Evolutionary conservation across 2,113 vertebrate genomes (phyloP).

Genomic region (Saiga tatarica): DNA sequence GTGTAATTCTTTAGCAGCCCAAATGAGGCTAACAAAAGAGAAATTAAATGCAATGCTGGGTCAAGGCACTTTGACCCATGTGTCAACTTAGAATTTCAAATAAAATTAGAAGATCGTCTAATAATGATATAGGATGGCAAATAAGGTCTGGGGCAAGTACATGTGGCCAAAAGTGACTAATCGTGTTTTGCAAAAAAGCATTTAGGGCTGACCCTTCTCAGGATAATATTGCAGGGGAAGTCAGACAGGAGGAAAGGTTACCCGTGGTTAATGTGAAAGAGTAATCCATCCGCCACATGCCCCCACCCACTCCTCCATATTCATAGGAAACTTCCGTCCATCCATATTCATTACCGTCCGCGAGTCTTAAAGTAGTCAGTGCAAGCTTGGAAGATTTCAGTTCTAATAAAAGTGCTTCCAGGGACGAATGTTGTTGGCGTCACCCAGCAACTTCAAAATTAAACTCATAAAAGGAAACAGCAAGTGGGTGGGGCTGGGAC

Average conservation of each 20-base stretch:
- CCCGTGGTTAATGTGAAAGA: constrained; percentile 80
- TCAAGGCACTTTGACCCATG: constrained; percentile 72
- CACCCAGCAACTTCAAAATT: background rate
- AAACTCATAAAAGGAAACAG: background rate
- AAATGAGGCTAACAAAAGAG: constrained; percentile 78
- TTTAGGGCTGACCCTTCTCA: constrained; percentile 62
- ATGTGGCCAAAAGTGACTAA: constrained; percentile 82
- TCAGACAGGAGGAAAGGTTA: constrained; percentile 76
- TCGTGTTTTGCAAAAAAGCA: constrained; percentile 76
- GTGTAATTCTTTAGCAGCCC: constrained; percentile 69
- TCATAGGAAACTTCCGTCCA: constrained; percentile 74
- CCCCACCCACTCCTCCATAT: constrained; percentile 79
- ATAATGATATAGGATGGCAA: constrained; percentile 85
- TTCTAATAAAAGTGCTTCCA: constrained; percentile 56
- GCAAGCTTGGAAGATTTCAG: constrained; percentile 54
- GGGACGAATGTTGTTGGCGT: background rate
- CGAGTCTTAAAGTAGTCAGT: constrained; percentile 76
- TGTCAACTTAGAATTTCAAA: constrained; percentile 84
- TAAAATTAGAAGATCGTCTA: constrained; percentile 84
- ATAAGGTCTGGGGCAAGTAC: constrained; percentile 79
- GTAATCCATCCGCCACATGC: constrained; percentile 61
- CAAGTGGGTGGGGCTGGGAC: background rate
- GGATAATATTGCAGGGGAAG: constrained; percentile 64
- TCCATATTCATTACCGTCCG: constrained; percentile 82
- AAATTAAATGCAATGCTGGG: constrained; percentile 80